A percentile compares a stretch with the other conserved stretches of the same genome.
These are phyloP conservation scores for Torymus auratus DNA, from an alignment of 2,888 invertebrate genomes.

Conservation along the genomic window DNA sequence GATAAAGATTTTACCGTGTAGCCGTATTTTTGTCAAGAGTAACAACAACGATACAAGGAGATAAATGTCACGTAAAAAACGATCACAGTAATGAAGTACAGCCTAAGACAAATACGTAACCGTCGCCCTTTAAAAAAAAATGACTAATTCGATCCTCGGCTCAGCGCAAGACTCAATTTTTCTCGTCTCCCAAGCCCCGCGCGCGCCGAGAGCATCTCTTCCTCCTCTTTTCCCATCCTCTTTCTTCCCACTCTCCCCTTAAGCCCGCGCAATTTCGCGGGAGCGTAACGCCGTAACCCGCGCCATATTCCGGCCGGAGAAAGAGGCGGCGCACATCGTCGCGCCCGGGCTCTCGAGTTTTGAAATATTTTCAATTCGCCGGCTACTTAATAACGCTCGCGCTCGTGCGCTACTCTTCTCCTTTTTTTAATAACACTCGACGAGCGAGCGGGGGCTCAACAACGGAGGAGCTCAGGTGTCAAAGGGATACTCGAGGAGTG, in stretches of 20 bases:
- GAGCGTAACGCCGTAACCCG: neutral
- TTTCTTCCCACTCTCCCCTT: neutral
- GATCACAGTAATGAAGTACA: too few species aligned
- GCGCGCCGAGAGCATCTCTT: too few species aligned
- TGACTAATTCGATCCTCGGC: too few species aligned
- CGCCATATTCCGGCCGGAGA: neutral
- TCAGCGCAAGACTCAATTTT: neutral
- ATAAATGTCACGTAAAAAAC: too few species aligned
- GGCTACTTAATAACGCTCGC: slow-evolving; percentile 61
- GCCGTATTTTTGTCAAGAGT: too few species aligned
- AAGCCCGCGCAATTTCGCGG: slow-evolving; percentile 21
- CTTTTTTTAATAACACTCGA: slow-evolving; percentile 48
- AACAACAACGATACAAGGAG: too few species aligned
- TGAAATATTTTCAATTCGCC: slow-evolving; percentile 63
- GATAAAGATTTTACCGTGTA: too few species aligned
- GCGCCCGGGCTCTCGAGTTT: slow-evolving; percentile 46
- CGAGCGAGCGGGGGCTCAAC: neutral
- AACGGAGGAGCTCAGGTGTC: slow-evolving; percentile 43
- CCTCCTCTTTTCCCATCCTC: too few species aligned
- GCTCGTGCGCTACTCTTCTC: slow-evolving; percentile 10
- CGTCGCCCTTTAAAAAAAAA: too few species aligned
- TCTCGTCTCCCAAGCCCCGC: neutral
- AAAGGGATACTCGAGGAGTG: slow-evolving; percentile 48
- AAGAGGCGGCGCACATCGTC: slow-evolving; percentile 8
- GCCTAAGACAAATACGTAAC: too few species aligned